Conservation (phyloP, 2,888 invertebrate species). For the Napeogenes sylphis region DNA sequence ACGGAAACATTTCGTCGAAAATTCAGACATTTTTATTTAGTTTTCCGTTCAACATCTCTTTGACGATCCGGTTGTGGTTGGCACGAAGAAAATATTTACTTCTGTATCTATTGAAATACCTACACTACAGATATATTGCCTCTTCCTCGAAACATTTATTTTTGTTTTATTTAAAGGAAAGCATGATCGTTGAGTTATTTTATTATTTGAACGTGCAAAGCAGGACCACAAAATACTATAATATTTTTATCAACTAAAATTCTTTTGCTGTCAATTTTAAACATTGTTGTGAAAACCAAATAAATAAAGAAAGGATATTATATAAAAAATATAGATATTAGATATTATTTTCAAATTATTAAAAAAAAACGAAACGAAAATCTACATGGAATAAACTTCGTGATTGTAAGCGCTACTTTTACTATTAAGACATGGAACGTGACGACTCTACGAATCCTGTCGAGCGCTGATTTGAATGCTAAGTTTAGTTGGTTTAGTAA, state of each 20-base stretch:
- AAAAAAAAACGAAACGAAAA: neutral
- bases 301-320: neutral
- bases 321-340: constrained; percentile 3
- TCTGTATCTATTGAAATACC: constrained; percentile 40
- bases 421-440: constrained; percentile 12
- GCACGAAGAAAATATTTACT: constrained; percentile 44
- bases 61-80: constrained; percentile 36
- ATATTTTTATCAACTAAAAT: too few species aligned
- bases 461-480: constrained; percentile 14
- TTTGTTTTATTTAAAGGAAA: constrained; percentile 10
- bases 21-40: constrained; percentile 73
- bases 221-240: neutral
- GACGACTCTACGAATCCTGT: constrained; percentile 13
- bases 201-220: neutral
- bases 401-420: constrained; percentile 2
- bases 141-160: constrained; percentile 12
- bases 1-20: constrained; percentile 61
- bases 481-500: constrained; percentile 20
- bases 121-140: constrained; percentile 17
- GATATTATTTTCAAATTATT: neutral
- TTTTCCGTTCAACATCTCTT: constrained; percentile 63
- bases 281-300: neutral
- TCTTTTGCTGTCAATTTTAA: too few species aligned
- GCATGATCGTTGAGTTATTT: neutral
- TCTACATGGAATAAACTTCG: constrained; percentile 3